Evolutionary conservation across 2,888 invertebrate species (phyloP).

Genomic region (Anarsia innoxiella): DNA sequence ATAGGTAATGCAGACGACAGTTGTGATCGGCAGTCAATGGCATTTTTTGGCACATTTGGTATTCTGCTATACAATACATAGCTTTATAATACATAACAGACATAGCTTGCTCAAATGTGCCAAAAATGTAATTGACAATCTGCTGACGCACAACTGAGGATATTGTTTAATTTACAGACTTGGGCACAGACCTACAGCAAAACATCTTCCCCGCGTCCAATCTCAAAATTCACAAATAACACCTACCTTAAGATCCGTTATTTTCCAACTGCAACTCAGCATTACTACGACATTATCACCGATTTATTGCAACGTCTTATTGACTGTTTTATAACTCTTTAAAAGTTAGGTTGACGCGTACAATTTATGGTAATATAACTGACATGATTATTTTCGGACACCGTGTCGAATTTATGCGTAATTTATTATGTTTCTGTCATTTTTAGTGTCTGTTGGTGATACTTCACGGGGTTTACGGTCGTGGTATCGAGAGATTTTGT

Average conservation of each 20-base stretch:
- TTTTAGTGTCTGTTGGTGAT: slow-evolving; percentile 1
- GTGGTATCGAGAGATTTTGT: slow-evolving; percentile 1
- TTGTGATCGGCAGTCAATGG: too few relatives aligned
- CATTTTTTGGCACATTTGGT: too few relatives aligned
- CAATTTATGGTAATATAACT: slow-evolving; percentile 1
- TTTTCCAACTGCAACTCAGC: slow-evolving; percentile 8
- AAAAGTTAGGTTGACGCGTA: neutral
- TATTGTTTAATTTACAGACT: too few relatives aligned
- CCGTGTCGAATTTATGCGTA: slow-evolving; percentile 6
- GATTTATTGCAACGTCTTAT: slow-evolving; percentile 8
- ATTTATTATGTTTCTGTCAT: slow-evolving; percentile 6
- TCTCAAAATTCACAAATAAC: too few relatives aligned
- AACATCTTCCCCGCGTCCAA: too few relatives aligned
- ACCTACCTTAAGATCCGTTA: slow-evolving; percentile 6
- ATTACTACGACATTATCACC: neutral
- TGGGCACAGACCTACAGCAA: too few relatives aligned
- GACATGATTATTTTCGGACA: slow-evolving; percentile 5
- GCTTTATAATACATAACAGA: too few relatives aligned
- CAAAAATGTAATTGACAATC: too few relatives aligned
- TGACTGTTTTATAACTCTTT: neutral
- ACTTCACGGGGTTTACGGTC: slow-evolving; percentile 3
- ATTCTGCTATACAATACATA: too few relatives aligned
- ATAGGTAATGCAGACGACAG: too few relatives aligned
- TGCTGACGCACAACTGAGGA: too few relatives aligned
- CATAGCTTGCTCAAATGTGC: too few relatives aligned